Evolutionary conservation across 2,888 invertebrate species (phyloP), one percentile per base, ranked within the genome.

Genomic region (Drosophila fulvimacula): DNA sequence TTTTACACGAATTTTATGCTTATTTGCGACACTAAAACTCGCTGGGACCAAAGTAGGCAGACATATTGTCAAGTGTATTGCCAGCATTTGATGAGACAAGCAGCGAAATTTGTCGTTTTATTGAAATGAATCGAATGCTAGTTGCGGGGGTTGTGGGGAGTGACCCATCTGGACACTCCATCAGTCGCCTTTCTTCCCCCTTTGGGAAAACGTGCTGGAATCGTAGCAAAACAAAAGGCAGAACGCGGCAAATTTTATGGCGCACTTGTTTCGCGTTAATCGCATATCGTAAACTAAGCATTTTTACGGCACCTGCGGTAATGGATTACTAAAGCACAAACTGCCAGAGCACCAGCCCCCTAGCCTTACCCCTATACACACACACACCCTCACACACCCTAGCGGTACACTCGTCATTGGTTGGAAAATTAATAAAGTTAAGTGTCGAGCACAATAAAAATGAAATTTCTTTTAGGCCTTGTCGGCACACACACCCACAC

Each of bases 241-340:
- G 63, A 64, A 79, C 70, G 64, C 69, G 73, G 61, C 66, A 70
- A 61, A 59, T 87, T 84, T 84, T 87, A 84, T 87, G 89, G 81
- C 84, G 87, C 77, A 88, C 84, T 85, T 89, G 89, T 84, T 89
- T 84, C 89, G 77, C 85, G 85, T 85, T 85, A 85, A 85, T 85
- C 84, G 88, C 84, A 79, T 87, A 89, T 89, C 85, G 85, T 85
- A 85, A 85, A 89, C 89, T 89, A 89, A 89, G 85, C 89, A 89
- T 80, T 85, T 85, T 82, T 89, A 85, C 82, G 82, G 89, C 88
- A 85, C 85, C 85, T 85, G 85, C 88, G 89, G 89, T 87, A 85
- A 85, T 85, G 85, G 85, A 84, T 89, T 88, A 89, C 84, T 77
- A 79, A 79, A 75, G 79, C 68, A 74, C 66, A 60, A 67, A 58